A percentile compares a stretch with the other conserved stretches of the same genome.
Conservation (phyloP, 2,797 vertebrate genomes). For the Fratercula arctica region DNA sequence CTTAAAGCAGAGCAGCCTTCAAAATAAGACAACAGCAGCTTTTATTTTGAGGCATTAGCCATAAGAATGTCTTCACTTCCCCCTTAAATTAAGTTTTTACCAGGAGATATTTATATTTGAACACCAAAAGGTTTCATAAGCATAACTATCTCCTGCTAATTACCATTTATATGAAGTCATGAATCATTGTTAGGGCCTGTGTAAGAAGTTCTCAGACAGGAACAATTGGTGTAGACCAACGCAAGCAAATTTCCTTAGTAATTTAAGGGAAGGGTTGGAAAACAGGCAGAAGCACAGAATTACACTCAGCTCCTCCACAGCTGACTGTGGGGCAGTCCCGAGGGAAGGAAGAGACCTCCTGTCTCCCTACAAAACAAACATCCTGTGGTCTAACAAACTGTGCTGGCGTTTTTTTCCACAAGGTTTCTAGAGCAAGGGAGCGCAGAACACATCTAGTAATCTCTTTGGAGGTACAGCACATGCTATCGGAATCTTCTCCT, state of each 20-base stretch:
- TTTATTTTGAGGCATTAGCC: background rate
- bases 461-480: background rate
- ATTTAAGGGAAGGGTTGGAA: background rate
- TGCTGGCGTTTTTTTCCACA: background rate
- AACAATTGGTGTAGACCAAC: background rate
- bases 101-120: background rate
- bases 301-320: background rate
- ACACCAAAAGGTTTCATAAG: background rate
- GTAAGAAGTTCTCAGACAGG: background rate
- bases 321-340: background rate
- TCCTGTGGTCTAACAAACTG: conserved; percentile 40
- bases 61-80: background rate
- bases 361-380: conserved; percentile 58
- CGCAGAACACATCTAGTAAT: background rate
- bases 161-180: background rate
- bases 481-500: background rate
- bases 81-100: background rate
- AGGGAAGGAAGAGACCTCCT: conserved; percentile 3
- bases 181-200: conserved; percentile 36
- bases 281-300: background rate
- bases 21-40: background rate
- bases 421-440: background rate
- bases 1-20: background rate
- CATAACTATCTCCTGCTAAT: background rate
- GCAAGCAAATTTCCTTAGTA: background rate